These are phyloP conservation scores for Coracias cyanogaster DNA, from an alignment of 2,797 vertebrate species.

Conservation along the genomic window DNA sequence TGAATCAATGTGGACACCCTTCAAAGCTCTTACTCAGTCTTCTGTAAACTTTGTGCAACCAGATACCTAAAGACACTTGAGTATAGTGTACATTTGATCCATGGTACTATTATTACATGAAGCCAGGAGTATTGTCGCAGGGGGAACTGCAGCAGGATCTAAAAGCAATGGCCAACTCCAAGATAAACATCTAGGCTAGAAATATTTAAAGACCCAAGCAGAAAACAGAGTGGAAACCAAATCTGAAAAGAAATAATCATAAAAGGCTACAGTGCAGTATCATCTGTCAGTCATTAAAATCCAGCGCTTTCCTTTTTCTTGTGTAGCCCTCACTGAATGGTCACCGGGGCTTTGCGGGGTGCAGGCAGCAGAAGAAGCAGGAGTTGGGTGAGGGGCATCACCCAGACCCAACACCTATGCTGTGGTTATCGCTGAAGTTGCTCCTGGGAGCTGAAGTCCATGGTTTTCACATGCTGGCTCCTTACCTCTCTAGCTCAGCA, in stretches of 20 bases:
- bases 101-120: rapidly evolving
- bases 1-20: neutral
- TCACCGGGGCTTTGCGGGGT: neutral
- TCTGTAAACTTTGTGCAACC: neutral
- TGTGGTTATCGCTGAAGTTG: neutral
- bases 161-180: neutral
- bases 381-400: rapidly evolving
- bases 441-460: neutral
- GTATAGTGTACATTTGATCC: neutral
- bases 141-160: neutral
- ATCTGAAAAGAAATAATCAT: neutral
- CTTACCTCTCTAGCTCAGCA: neutral
- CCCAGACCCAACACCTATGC: neutral
- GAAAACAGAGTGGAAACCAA: neutral
- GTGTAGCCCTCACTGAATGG: rapidly evolving
- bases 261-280: neutral
- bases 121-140: neutral
- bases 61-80: neutral
- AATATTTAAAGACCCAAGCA: neutral
- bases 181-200: neutral
- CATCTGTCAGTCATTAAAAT: neutral
- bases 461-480: neutral
- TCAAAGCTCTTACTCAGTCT: neutral
- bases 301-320: neutral
- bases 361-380: neutral